Percentiles rank a stretch among this genome's conserved stretches.
phyloP scores from a whole-genome alignment of 1,140 invertebrate genomes.

The Drosophila auraria region DNA sequence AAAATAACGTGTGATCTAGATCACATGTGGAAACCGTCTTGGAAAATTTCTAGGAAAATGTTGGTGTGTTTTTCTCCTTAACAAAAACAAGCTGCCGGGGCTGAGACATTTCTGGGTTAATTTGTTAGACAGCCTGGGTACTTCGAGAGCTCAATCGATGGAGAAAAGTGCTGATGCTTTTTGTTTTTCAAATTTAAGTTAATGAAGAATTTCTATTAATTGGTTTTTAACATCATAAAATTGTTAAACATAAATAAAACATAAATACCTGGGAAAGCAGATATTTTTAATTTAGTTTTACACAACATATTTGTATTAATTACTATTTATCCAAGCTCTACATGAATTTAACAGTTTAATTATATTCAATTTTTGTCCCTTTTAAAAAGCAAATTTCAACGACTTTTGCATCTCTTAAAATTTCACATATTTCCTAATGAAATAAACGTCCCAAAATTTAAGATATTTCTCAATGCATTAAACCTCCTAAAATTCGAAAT shows the following conservation, averaged over 20 bases:
- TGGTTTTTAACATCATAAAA: no score
- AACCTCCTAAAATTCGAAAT: neutral
- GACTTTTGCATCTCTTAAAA: no score
- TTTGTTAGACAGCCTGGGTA: neutral
- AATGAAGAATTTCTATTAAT: no score
- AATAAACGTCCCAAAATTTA: no score
- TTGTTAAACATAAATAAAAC: no score
- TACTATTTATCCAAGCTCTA: neutral
- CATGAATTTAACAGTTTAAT: neutral
- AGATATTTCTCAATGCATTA: no score
- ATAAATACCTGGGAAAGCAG: no score
- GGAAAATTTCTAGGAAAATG: conserved; percentile 32
- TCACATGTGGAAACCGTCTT: conserved; percentile 18
- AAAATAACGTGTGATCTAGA: conserved; percentile 24
- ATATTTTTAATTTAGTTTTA: no score
- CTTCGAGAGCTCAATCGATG: neutral
- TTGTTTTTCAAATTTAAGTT: no score
- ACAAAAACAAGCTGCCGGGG: neutral
- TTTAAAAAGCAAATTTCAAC: neutral
- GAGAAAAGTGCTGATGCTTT: no score
- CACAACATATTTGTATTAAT: no score
- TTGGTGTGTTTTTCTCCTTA: conserved; percentile 24
- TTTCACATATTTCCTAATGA: no score
- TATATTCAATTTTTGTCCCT: neutral
- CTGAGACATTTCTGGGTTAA: conserved; percentile 10